A percentile compares a stretch with the other conserved stretches of the same genome.
Conservation (phyloP, 1,140 invertebrate species). For the Cryptotermes secundus region DNA sequence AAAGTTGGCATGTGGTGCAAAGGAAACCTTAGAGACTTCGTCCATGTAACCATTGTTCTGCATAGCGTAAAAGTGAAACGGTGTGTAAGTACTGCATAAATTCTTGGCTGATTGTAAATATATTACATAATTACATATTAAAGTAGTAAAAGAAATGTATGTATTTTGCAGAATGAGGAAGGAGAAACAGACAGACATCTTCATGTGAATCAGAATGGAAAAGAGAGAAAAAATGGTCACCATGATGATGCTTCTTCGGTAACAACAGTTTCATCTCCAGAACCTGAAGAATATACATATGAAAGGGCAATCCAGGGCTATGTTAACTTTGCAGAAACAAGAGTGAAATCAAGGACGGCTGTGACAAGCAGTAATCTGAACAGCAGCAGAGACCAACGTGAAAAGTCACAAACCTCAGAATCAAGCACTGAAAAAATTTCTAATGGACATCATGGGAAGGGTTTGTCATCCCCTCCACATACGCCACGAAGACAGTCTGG, state of each 20-base stretch:
- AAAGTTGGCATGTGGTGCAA: too few species aligned
- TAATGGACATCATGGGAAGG: slow-evolving; percentile 6
- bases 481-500: slow-evolving; percentile 24
- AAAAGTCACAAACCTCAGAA: not conserved
- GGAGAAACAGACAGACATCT: slow-evolving; percentile 28
- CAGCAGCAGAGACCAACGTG: not conserved
- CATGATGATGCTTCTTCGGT: slow-evolving; percentile 37
- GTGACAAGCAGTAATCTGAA: slow-evolving; percentile 21
- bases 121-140: too few species aligned
- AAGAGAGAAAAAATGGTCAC: slow-evolving; percentile 24
- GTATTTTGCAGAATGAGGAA: slow-evolving; percentile 28
- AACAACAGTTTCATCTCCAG: slow-evolving; percentile 38
- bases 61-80: too few species aligned
- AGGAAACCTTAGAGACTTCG: too few species aligned
- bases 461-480: slow-evolving; percentile 22
- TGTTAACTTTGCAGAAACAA: slow-evolving; percentile 63
- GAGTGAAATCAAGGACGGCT: slow-evolving; percentile 32
- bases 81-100: too few species aligned
- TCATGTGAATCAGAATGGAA: slow-evolving; percentile 29
- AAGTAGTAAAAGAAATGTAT: not conserved
- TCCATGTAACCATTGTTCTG: too few species aligned
- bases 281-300: slow-evolving; percentile 73
- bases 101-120: too few species aligned
- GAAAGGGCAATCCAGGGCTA: slow-evolving; percentile 83
- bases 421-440: not conserved